Percentiles rank a stretch among this genome's conserved stretches.
Conservation (phyloP, 2,113 vertebrate species). For the Archocentrus centrarchus region DNA sequence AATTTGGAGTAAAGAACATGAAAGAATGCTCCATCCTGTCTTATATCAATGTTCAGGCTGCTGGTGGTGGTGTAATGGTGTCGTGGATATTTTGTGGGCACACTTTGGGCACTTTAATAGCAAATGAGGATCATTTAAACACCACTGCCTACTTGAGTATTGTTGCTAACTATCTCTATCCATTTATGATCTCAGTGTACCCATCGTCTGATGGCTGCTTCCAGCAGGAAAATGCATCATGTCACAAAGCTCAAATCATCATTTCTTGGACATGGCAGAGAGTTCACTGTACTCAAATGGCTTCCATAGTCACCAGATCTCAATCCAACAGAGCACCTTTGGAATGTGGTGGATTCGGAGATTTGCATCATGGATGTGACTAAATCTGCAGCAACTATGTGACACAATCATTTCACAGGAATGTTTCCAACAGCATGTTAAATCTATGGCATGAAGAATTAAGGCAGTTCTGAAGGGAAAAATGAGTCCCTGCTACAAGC, state of each 20-base stretch:
- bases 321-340: too few species aligned
- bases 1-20: not conserved
- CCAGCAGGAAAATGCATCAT: not conserved
- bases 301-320: not conserved
- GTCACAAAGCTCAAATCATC: not conserved
- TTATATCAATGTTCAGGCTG: accelerated
- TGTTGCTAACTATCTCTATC: not conserved
- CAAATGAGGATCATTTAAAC: not conserved
- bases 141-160: not conserved
- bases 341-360: too few species aligned
- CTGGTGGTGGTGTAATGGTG: not conserved
- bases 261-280: not conserved
- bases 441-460: not conserved
- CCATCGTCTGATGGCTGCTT: not conserved
- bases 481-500: too few species aligned
- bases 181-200: not conserved
- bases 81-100: not conserved
- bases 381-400: too few species aligned
- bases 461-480: not conserved
- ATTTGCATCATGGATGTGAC: too few species aligned
- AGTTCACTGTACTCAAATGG: not conserved
- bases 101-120: not conserved
- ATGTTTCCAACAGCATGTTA: not conserved
- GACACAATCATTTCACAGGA: too few species aligned
- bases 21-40: not conserved